A percentile compares a stretch with the other conserved stretches of the same genome.
phyloP scores from a whole-genome alignment of 37 sponge, comb jelly and placozoan genomes.

The Cladorhizidae sp. region DNA sequence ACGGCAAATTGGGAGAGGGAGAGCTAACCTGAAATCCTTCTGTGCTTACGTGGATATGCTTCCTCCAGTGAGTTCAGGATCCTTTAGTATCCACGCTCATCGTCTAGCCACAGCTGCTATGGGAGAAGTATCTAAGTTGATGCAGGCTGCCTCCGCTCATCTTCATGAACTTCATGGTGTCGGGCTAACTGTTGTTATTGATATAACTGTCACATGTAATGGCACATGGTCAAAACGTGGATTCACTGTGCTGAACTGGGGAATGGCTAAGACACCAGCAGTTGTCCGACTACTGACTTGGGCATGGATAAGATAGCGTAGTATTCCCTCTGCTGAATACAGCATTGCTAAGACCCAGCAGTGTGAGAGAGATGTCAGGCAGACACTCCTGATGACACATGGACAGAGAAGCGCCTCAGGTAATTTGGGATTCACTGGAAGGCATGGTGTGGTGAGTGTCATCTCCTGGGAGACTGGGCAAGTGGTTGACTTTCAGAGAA shows the following conservation, averaged over 20 bases:
- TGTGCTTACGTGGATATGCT: conserved; percentile 34
- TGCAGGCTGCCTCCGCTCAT: conserved; percentile 8
- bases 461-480: conserved; percentile 24
- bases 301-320: too few species aligned
- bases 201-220: conserved; percentile 35
- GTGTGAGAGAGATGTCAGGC: too few species aligned
- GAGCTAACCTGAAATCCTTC: conserved; percentile 20
- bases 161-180: conserved; percentile 9
- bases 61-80: conserved; percentile 16
- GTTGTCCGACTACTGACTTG: too few species aligned
- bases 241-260: conserved; percentile 10
- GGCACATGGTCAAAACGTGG: conserved; percentile 36
- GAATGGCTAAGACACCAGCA: too few species aligned
- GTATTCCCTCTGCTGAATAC: too few species aligned
- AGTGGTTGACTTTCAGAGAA: conserved; percentile 16
- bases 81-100: conserved; percentile 1
- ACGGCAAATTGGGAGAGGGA: conserved; percentile 17
- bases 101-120: not conserved
- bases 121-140: too few species aligned
- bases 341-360: too few species aligned
- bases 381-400: too few species aligned
- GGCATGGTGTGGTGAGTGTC: conserved; percentile 23
- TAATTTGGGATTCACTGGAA: too few species aligned
- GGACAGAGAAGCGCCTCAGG: too few species aligned
- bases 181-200: not conserved